Percentiles rank a stretch among this genome's conserved stretches.
phyloP scores from a whole-genome alignment of 1,140 invertebrate species.

The Penaeus vannamei region DNA sequence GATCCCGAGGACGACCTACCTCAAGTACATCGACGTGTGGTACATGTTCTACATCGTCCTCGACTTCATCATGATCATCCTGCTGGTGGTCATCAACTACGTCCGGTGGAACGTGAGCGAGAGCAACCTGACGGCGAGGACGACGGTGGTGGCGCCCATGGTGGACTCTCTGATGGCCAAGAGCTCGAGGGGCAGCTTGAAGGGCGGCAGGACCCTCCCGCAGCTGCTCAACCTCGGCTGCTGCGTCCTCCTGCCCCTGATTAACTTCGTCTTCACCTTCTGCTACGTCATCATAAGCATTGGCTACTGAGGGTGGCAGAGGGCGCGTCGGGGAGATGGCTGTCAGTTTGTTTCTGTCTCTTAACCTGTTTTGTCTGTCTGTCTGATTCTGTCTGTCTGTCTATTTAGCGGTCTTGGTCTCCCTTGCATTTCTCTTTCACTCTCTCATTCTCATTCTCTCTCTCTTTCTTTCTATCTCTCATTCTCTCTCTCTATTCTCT shows the following conservation, averaged over 20 bases:
- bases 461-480: no score
- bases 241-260: neutral
- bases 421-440: no score
- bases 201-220: neutral
- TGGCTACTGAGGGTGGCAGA: no score
- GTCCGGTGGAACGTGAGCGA: neutral
- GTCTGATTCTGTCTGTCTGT: no score
- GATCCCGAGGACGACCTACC: constrained; percentile 29
- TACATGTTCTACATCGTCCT: constrained; percentile 28
- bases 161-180: neutral
- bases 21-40: constrained; percentile 38
- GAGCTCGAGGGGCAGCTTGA: neutral
- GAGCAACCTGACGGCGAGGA: neutral
- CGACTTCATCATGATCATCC: neutral
- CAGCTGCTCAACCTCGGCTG: neutral
- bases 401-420: no score
- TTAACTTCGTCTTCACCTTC: neutral
- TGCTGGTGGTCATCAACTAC: constrained; percentile 3
- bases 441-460: no score
- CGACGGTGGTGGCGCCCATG: neutral
- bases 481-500: no score
- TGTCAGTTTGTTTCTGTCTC: no score
- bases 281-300: neutral
- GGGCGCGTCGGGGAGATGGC: no score
- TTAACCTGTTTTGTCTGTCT: no score